Base-by-base conservation (phyloP, 1,140 invertebrate genomes). In the Magallana gigas region DNA sequence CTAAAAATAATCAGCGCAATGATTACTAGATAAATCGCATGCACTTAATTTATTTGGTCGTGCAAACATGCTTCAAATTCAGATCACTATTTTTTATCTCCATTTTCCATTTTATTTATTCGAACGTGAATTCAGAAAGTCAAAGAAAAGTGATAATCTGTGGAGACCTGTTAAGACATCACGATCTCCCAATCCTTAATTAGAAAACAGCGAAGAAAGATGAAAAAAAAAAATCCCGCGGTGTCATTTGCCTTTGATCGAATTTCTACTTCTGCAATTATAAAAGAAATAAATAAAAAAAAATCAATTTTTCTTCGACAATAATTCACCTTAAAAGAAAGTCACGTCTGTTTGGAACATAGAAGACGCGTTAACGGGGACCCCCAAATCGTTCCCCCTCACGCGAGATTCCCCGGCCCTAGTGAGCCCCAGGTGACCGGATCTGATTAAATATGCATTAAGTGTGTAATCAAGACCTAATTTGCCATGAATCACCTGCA, bases 281-380 rank as follows among this genome's bases (percentile, higher is more conserved):
- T 48, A 48, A 48, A 48, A 48, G 36, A 48, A 48, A 48, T 48
- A 29, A 76, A 23, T 18, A 76, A 76, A 76, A 29, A 71, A 76
- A 76, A 29, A 76, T 36, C 29, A 76, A 29, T 76, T 23, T 76
- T 76, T 76, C 68, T 76, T 76, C 68, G 36, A 48, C 36, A 48
- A 76, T 76, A 76, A 76, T 76, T 76, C 68, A 76, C 23, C 23
- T 76, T 76, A 29, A 76, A 71, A 76, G 68, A 76, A 76, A 23
- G 8, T 29, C 23, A 29, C 29, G 36, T 76, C 68, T 76, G 68
- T 76, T 76, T 76, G 68, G 9, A 76, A 76, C 23, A 23, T 29
- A 76, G 6, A 76, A 76, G 68, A 76, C 23, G 23, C 23, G 23
- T 23, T 23, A 23, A 23, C 11, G 36, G 68, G 2, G 23, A 18